phyloP scores from a whole-genome alignment of 2,797 vertebrate species.

The Danio choprae region DNA sequence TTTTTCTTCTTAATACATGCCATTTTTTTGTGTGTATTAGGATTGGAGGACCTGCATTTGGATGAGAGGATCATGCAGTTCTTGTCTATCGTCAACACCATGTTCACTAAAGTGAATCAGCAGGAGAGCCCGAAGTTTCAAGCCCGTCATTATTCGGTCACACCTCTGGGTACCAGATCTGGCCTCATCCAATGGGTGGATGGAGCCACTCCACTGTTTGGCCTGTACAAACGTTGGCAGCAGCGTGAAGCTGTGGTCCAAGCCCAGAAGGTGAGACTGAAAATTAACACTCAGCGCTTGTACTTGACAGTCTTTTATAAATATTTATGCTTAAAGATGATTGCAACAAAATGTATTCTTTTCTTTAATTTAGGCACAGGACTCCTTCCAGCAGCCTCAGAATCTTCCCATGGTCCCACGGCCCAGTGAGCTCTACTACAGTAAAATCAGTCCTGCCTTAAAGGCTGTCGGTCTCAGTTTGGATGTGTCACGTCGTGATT shows the following conservation, averaged over 20 bases:
- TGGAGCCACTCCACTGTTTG: slow-evolving; percentile 94
- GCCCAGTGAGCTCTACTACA: slow-evolving; percentile 98
- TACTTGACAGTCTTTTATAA: background rate
- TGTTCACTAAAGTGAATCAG: slow-evolving; percentile 99
- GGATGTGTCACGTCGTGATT: slow-evolving; percentile 94
- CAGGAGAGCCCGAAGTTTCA: slow-evolving; percentile 95
- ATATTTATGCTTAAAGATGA: background rate
- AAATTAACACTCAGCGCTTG: background rate
- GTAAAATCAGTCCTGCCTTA: slow-evolving; percentile 94
- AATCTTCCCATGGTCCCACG: slow-evolving; percentile 93
- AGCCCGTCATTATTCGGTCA: slow-evolving; percentile 96
- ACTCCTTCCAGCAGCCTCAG: slow-evolving; percentile 90
- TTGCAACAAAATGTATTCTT: background rate
- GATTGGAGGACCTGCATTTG: slow-evolving; percentile 95
- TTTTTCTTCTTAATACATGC: background rate
- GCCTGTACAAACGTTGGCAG: slow-evolving; percentile 98
- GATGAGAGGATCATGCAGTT: slow-evolving; percentile 99
- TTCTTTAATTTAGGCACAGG: slow-evolving; percentile 81
- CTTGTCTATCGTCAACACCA: slow-evolving; percentile 97
- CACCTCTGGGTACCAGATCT: slow-evolving; percentile 92
- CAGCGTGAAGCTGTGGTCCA: slow-evolving; percentile 93
- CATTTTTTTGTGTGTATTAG: slow-evolving; percentile 68
- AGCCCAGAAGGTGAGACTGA: slow-evolving; percentile 88
- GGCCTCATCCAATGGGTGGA: slow-evolving; percentile 99
- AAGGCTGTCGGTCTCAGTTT: slow-evolving; percentile 93